A percentile compares a stretch with the other conserved stretches of the same genome.
Evolutionary conservation across 1,140 invertebrate species (phyloP).

Genomic region (Pantala flavescens): DNA sequence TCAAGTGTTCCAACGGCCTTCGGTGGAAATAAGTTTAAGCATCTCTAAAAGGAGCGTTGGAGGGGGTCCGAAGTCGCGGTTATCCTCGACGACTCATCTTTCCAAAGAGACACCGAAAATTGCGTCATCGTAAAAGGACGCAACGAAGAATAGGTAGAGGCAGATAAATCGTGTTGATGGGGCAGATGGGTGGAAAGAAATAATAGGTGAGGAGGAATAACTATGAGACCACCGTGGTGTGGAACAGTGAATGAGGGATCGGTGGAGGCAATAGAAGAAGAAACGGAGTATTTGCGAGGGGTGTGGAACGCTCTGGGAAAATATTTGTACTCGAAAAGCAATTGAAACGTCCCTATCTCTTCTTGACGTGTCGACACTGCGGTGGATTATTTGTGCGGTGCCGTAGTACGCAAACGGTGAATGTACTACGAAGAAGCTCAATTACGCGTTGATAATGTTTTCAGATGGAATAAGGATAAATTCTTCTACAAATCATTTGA

Average conservation of each 20-base stretch:
- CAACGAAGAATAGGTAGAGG: neutral
- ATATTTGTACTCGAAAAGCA: neutral
- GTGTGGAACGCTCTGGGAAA: neutral
- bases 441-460: too few relatives aligned
- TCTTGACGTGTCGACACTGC: neutral
- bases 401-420: neutral
- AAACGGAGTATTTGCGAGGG: neutral
- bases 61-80: neutral
- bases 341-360: neutral
- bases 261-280: neutral
- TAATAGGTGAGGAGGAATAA: neutral
- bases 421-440: neutral
- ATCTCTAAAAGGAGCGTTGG: neutral
- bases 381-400: neutral
- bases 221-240: neutral
- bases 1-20: too few relatives aligned
- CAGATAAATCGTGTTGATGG: neutral
- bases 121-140: neutral
- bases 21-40: too few relatives aligned
- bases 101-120: neutral
- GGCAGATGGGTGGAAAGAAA: neutral
- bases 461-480: too few relatives aligned
- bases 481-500: too few relatives aligned
- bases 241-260: neutral
- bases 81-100: neutral